These are phyloP conservation scores for Zonitis immaculata DNA, from an alignment of 2,888 invertebrate genomes.

Conservation along the genomic window DNA sequence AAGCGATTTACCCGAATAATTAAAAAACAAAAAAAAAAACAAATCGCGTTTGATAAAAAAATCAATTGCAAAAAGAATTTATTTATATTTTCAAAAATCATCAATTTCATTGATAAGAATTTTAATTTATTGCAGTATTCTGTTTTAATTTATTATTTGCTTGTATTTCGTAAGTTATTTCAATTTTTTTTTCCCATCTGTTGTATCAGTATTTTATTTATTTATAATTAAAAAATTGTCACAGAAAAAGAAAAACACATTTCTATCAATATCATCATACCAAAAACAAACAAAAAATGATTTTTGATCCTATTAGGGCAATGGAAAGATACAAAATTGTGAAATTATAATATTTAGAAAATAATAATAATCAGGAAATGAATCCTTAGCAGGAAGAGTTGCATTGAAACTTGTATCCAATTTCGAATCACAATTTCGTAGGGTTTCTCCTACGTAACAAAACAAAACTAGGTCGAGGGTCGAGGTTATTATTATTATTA, in stretches of 20 bases:
- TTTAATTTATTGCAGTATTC: not conserved
- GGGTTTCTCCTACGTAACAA: not conserved
- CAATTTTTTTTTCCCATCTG: too few species aligned
- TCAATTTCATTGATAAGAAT: too few species aligned
- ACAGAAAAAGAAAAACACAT: too few species aligned
- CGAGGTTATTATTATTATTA: too few species aligned
- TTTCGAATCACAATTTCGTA: not conserved
- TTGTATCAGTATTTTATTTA: not conserved
- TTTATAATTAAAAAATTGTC: not conserved
- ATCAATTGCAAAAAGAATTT: too few species aligned
- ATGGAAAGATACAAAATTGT: not conserved
- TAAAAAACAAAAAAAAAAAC: too few species aligned
- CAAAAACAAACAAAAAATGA: too few species aligned
- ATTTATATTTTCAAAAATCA: too few species aligned
- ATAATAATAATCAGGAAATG: not conserved
- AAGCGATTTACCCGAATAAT: constrained; percentile 55
- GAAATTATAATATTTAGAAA: not conserved
- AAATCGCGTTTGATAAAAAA: too few species aligned
- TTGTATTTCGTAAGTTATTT: not conserved
- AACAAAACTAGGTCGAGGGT: not conserved
- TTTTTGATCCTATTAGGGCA: too few species aligned
- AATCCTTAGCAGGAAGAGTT: not conserved
- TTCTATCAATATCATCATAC: not conserved
- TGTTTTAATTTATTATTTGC: not conserved
- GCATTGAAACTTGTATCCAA: not conserved